A percentile compares a stretch with the other conserved stretches of the same genome.
phyloP scores from a whole-genome alignment of 2,113 vertebrate species.

The Aldabrachelys gigantea region DNA sequence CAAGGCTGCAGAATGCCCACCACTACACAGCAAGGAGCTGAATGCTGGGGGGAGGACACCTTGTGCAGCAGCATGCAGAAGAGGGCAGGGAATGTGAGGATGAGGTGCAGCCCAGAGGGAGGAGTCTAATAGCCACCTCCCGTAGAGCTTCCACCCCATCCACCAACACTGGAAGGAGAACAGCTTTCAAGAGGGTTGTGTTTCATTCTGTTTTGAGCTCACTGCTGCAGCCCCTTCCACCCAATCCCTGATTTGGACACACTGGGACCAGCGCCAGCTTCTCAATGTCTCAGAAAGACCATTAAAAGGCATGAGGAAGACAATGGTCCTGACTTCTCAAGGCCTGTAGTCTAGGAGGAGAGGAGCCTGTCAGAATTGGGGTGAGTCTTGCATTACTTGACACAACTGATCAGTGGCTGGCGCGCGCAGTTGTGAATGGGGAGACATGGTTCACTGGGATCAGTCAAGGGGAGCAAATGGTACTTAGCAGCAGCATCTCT shows the following conservation, averaged over 20 bases:
- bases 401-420: not conserved
- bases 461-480: not conserved
- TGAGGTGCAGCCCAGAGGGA: too few species aligned
- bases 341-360: not conserved
- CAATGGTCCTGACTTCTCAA: not conserved
- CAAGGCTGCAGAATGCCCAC: too few species aligned
- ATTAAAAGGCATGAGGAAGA: not conserved
- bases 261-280: not conserved
- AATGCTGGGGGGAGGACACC: too few species aligned
- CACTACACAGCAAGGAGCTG: too few species aligned
- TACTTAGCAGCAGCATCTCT: not conserved
- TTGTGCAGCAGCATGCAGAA: too few species aligned
- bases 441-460: not conserved
- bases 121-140: too few species aligned
- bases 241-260: not conserved
- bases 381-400: not conserved
- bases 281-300: not conserved
- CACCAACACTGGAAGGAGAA: too few species aligned
- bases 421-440: fast-evolving
- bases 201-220: not conserved
- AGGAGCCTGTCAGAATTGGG: not conserved
- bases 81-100: too few species aligned
- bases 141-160: too few species aligned
- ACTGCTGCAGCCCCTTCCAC: too few species aligned
- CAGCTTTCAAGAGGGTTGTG: too few species aligned